These are phyloP conservation scores for Aphelinus atriplicis DNA, from an alignment of 1,140 invertebrate species.

Conservation along the genomic window DNA sequence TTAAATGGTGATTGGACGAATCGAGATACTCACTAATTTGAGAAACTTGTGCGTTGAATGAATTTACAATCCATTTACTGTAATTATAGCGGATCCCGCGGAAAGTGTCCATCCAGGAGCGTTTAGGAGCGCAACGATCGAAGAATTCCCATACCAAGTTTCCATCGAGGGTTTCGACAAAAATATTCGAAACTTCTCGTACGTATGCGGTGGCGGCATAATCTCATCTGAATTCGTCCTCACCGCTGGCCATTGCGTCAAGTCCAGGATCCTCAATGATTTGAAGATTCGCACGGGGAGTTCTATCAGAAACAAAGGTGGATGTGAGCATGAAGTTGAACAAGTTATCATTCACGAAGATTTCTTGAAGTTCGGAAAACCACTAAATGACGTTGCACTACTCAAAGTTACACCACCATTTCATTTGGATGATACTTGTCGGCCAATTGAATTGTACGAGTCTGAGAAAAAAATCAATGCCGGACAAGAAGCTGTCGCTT, in stretches of 20 bases:
- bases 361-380: background rate
- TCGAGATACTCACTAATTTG: too few relatives aligned
- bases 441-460: background rate
- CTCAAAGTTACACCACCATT: background rate
- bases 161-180: too few relatives aligned
- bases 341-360: background rate
- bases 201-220: background rate
- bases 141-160: too few relatives aligned
- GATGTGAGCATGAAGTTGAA: background rate
- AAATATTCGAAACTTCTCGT: too few relatives aligned
- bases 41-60: too few relatives aligned
- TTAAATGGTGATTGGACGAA: too few relatives aligned
- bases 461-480: background rate
- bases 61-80: too few relatives aligned
- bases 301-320: background rate
- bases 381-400: background rate
- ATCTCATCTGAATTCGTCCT: background rate
- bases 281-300: background rate
- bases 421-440: background rate
- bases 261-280: too few relatives aligned
- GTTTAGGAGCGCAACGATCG: slow-evolving; percentile 30
- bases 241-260: background rate
- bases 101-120: slow-evolving; percentile 35
- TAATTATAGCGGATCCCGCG: too few relatives aligned
- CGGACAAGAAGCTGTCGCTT: background rate